Conservation (phyloP, 2,113 vertebrate species). For the Pseudorectes ferrugineus region DNA sequence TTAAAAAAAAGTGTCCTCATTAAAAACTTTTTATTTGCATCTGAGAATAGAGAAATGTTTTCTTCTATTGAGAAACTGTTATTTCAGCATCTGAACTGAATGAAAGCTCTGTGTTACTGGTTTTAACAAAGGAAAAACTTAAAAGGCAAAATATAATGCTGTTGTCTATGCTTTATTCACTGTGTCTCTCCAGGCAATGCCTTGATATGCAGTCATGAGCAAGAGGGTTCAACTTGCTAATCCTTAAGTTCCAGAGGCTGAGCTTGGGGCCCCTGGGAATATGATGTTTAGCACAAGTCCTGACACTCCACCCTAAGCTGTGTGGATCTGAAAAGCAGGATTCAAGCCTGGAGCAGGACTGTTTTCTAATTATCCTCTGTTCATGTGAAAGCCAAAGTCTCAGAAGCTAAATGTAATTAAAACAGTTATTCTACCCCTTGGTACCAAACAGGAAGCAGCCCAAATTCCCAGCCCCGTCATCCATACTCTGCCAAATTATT, state of each 20-base stretch:
- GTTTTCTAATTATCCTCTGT: constrained; percentile 23
- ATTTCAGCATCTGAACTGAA: neutral
- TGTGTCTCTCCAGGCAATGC: neutral
- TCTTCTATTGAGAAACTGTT: neutral
- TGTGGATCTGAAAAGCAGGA: neutral
- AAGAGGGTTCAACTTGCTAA: neutral
- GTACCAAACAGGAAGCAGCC: neutral
- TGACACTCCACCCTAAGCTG: constrained; percentile 1
- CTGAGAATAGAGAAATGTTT: neutral
- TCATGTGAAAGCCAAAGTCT: neutral
- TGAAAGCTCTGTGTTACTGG: neutral
- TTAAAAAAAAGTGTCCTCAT: neutral
- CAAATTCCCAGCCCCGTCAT: neutral
- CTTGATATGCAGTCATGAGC: neutral
- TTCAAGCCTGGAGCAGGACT: constrained; percentile 22
- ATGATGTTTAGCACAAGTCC: neutral
- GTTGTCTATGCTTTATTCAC: neutral
- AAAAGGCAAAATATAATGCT: constrained; percentile 1
- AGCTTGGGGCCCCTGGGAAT: neutral
- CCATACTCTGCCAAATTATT: neutral
- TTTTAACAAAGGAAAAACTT: neutral
- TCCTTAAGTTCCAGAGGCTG: constrained; percentile 5
- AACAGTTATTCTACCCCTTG: neutral
- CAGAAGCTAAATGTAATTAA: neutral
- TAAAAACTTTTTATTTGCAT: neutral